Base-by-base conservation (phyloP, 2,888 invertebrate species). In the Tinea pellionella region DNA sequence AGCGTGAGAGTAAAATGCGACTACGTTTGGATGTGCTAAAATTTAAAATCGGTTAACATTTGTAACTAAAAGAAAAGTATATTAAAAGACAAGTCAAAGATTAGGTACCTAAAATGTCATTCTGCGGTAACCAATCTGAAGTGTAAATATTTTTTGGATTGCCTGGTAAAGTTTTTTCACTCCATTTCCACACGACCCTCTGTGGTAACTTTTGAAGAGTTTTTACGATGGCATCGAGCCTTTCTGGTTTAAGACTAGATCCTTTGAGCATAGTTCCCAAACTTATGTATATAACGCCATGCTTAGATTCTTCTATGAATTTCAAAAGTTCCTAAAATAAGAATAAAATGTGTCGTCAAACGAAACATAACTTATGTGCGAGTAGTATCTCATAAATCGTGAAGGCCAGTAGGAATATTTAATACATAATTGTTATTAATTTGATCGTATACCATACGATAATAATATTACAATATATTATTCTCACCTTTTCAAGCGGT, bases 131-230 rank as follows among this genome's bases (percentile, higher is more conserved):
- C 91, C 91, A 92, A 60, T 86, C 85, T 63, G 74, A 77, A 11
- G 88, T 69, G 71, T 88, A 78, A 1, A 91, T 80, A 68, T 91
- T 91, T 29, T 77, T 69, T 0, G 89, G 88, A 64, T 89, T 78
- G 2, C 32, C 78, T 0, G 84, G 77, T 64, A 90, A 69, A 4
- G 88, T 77, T 59, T 88, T 77, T 59, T 88, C 89, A 59, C 88
- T 93, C 92, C 92, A 94, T 85, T 93, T 94, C 94, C 94, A 95
- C 55, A 95, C 80, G 41, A 95, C 90, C 63, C 90, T 89, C 64
- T 93, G 89, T 1, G 92, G 90, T 15, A 94, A 75, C 62, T 88
- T 82, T 0, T 85, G 73, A 60, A 95, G 89, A 0, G 90, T 91
- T 2, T 81, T 86, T 12, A 93, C 61, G 57, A 96, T 89, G 12